Evolutionary conservation across 2,113 vertebrate genomes (phyloP).

Genomic region (Plecotus auritus): DNA sequence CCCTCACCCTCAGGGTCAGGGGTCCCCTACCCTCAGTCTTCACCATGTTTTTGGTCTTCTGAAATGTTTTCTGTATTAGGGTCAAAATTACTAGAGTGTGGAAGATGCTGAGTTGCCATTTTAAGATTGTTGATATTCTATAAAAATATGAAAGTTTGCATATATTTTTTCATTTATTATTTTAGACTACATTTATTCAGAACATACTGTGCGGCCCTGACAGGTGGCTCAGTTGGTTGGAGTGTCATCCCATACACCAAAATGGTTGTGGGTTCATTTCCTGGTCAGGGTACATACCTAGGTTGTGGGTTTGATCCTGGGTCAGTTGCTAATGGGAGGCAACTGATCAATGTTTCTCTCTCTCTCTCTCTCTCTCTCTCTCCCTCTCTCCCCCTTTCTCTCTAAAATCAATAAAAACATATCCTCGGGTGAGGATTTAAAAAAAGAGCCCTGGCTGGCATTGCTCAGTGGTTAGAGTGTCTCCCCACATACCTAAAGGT

Average conservation of each 20-base stretch:
- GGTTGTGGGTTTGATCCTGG: background rate
- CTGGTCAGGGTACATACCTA: background rate
- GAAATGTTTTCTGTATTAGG: background rate
- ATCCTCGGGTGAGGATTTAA: background rate
- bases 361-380: background rate
- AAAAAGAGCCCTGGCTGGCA: background rate
- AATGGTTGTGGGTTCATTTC: background rate
- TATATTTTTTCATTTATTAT: constrained; percentile 5
- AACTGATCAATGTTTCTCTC: background rate
- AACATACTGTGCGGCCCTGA: background rate
- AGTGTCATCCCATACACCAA: background rate
- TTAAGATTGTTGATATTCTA: constrained; percentile 31
- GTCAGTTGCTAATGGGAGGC: background rate
- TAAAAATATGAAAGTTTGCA: background rate
- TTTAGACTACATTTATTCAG: constrained; percentile 20
- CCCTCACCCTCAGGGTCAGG: background rate
- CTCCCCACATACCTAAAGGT: background rate
- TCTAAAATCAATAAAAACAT: background rate
- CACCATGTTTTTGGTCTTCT: background rate
- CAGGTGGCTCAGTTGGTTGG: background rate
- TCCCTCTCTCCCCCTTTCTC: too few species aligned
- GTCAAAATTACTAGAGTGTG: background rate
- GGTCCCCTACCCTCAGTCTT: background rate
- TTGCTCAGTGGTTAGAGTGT: background rate
- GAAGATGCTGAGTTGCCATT: background rate